phyloP scores from a whole-genome alignment of 2,797 vertebrate species.

The Propithecus perrieri region DNA sequence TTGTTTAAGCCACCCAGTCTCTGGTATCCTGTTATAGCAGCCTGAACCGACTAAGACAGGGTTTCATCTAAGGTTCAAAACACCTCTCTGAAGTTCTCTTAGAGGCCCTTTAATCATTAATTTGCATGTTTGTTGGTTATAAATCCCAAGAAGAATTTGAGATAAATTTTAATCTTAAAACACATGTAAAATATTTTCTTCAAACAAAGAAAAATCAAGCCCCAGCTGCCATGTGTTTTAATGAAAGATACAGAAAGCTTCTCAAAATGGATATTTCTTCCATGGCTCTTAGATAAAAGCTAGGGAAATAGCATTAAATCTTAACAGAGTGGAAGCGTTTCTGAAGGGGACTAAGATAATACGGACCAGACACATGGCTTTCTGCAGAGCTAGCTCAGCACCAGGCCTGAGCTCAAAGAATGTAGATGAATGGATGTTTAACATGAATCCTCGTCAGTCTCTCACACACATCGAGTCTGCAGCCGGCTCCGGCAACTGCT shows the following conservation, averaged over 20 bases:
- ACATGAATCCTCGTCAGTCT: constrained; percentile 53
- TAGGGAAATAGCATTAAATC: constrained; percentile 75
- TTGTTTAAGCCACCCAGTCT: neutral
- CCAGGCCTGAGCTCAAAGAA: constrained; percentile 57
- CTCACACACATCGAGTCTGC: constrained; percentile 71
- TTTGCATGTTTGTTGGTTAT: neutral
- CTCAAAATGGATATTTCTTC: constrained; percentile 60
- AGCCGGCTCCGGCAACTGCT: constrained; percentile 64
- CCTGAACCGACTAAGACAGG: neutral
- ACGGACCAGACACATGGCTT: constrained; percentile 66
- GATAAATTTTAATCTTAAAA: constrained; percentile 59
- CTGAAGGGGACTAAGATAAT: constrained; percentile 70
- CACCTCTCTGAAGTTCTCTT: neutral
- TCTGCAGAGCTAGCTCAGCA: constrained; percentile 63
- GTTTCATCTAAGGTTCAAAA: neutral
- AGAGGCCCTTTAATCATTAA: neutral
- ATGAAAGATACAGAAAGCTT: constrained; percentile 64
- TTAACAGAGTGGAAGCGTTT: constrained; percentile 62
- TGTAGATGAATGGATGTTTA: constrained; percentile 68
- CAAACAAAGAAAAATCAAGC: constrained; percentile 46
- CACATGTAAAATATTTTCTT: constrained; percentile 69
- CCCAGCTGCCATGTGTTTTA: constrained; percentile 65
- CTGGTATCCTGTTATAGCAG: neutral
- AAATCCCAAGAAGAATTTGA: constrained; percentile 53
- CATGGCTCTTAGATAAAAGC: constrained; percentile 70